phyloP scores from a whole-genome alignment of 2,888 invertebrate genomes.

The Euzetes globulus region DNA sequence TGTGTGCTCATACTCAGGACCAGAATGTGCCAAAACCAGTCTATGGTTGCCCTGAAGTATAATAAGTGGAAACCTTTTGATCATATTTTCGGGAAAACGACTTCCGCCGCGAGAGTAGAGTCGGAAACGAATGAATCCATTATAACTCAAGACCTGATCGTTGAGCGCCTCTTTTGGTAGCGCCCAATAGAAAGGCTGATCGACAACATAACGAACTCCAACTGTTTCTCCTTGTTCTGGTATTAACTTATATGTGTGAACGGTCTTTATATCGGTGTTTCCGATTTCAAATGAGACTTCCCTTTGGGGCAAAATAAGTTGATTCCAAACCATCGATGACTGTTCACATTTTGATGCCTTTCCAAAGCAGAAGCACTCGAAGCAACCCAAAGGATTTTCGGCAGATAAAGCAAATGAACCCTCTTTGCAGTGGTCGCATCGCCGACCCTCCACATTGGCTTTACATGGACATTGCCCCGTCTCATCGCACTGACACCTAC shows the following conservation, averaged over 20 bases:
- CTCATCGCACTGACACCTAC: slow-evolving; percentile 62
- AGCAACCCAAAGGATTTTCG: slow-evolving; percentile 77
- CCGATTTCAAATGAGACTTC: slow-evolving; percentile 43
- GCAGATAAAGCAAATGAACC: slow-evolving; percentile 76
- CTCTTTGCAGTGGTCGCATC: slow-evolving; percentile 72
- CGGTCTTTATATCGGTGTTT: slow-evolving; percentile 53
- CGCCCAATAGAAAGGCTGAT: slow-evolving; percentile 70
- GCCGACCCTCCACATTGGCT: slow-evolving; percentile 73
- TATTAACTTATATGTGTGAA: slow-evolving; percentile 58
- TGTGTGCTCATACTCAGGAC: slow-evolving; percentile 47
- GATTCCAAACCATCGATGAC: slow-evolving; percentile 65
- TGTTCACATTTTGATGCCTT: slow-evolving; percentile 70
- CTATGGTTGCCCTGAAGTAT: slow-evolving; percentile 68
- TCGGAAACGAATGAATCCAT: slow-evolving; percentile 72
- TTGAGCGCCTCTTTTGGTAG: slow-evolving; percentile 72
- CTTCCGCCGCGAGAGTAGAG: slow-evolving; percentile 59
- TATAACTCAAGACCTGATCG: slow-evolving; percentile 78
- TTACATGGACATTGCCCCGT: slow-evolving; percentile 83
- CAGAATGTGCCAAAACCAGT: slow-evolving; percentile 65
- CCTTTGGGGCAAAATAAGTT: slow-evolving; percentile 48
- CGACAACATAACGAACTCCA: slow-evolving; percentile 53
- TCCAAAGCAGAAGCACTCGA: slow-evolving; percentile 92
- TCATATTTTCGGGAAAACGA: slow-evolving; percentile 51
- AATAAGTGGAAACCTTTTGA: slow-evolving; percentile 66
- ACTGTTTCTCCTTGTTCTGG: slow-evolving; percentile 56